A percentile compares a stretch with the other conserved stretches of the same genome.
These are phyloP conservation scores for Phaonia tiefii DNA, from an alignment of 2,888 invertebrate species.

Conservation along the genomic window DNA sequence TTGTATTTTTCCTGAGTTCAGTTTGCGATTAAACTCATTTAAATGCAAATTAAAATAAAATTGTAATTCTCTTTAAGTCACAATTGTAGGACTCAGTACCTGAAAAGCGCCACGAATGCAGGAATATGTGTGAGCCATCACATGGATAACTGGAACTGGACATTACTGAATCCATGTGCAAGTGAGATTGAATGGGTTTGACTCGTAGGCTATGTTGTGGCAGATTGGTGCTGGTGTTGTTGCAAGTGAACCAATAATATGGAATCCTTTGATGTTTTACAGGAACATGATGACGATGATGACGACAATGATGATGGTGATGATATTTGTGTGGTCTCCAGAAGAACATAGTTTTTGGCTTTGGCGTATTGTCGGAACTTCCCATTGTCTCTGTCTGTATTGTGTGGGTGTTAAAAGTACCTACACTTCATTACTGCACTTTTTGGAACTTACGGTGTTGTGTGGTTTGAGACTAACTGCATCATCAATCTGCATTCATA, in stretches of 20 bases:
- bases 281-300: conserved; percentile 12
- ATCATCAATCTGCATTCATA: too few relatives aligned
- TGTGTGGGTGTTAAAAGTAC: too few relatives aligned
- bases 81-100: conserved; percentile 54
- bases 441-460: background rate
- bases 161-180: background rate
- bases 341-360: conserved; percentile 47
- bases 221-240: background rate
- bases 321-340: conserved; percentile 33
- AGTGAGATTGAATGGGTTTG: background rate
- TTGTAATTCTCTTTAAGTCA: conserved; percentile 77
- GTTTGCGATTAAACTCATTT: conserved; percentile 73
- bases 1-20: conserved; percentile 38
- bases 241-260: conserved; percentile 15
- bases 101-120: conserved; percentile 1
- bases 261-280: conserved; percentile 56
- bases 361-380: conserved; percentile 3
- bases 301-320: conserved; percentile 8
- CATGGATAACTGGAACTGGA: background rate
- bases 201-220: background rate
- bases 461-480: background rate
- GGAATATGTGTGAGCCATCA: background rate
- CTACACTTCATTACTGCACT: background rate
- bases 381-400: background rate
- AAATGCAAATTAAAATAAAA: conserved; percentile 79